Evolutionary conservation across 2,888 invertebrate genomes (phyloP), one percentile per base, ranked within the genome.

Genomic region (Hylaea fasciaria): DNA sequence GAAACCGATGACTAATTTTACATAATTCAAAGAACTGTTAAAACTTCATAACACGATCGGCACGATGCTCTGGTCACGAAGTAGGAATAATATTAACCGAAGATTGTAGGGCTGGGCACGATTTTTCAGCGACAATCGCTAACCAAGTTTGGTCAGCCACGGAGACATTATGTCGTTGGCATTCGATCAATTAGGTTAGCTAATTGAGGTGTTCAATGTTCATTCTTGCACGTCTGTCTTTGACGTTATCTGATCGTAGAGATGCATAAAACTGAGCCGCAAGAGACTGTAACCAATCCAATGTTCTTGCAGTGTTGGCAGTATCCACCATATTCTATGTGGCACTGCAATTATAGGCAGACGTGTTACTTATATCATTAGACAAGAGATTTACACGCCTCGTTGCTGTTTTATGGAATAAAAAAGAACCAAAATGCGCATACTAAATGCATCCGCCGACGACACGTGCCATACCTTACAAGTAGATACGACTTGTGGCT

Each of bases 61-160:
- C 58, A 63, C 62, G 58, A 63, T 14, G 41, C 28, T 11, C 43
- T 14, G 48, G 48, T 65, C 63, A 64, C 64, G 66, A 66, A 29
- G 40, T 28, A 14, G 40, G 45, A 43, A 62, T 66, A 59, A 62
- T 57, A 59, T 51, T 43, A 61, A 64, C 39, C 54, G 45, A 57
- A 59, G 61, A 63, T 63, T 51, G 32, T 49, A 54, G 57, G 48
- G 37, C 16, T 37, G 35, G 44, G 17, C 63, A 58, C 50, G 64
- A 58, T 54, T 62, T 66, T 59, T 62, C 57, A 46, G 44, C 53
- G 50, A 57, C 56, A 45, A 58, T 58, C n/a, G 47, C 29, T 46
- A 35, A 48, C 57, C 50, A 29, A 56, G 51, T 62, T 65, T 61
- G 59, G 63, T 63, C 59, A 55, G 57, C 44, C 66, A 65, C 56